A percentile compares a stretch with the other conserved stretches of the same genome.
Conservation (phyloP, 2,888 invertebrate species). For the Chironomus riparius region DNA sequence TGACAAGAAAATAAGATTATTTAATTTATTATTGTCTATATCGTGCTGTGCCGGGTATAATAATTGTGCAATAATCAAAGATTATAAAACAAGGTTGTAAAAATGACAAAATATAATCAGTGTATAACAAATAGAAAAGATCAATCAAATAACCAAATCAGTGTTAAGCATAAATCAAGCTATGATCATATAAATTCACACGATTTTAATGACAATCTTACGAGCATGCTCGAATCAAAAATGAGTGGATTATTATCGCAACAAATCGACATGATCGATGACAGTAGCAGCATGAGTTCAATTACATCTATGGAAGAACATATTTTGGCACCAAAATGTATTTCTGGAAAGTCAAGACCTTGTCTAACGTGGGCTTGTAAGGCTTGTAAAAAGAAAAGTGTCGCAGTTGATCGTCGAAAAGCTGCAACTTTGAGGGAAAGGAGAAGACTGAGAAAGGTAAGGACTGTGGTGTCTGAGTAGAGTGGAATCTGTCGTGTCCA, state of each 20-base stretch:
- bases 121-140: neutral
- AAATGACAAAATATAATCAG: constrained; percentile 22
- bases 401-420: constrained; percentile 90
- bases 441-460: constrained; percentile 82
- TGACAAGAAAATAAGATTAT: neutral
- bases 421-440: constrained; percentile 94
- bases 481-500: no score
- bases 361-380: constrained; percentile 97
- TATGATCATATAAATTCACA: neutral
- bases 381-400: constrained; percentile 92
- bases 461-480: constrained; percentile 29
- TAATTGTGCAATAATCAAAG: neutral
- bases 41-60: neutral
- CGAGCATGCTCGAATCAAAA: constrained; percentile 16
- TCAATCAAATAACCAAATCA: neutral
- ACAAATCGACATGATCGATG: constrained; percentile 33
- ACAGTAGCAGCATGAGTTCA: constrained; percentile 40
- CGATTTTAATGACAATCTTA: constrained; percentile 4
- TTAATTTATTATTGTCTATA: neutral
- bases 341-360: constrained; percentile 49
- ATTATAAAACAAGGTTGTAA: neutral
- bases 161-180: neutral
- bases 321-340: constrained; percentile 43
- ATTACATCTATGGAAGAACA: constrained; percentile 33
- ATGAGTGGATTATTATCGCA: constrained; percentile 20